A percentile compares a stretch with the other conserved stretches of the same genome.
phyloP scores from a whole-genome alignment of 2,888 invertebrate species.

The Scelioninae gen. 1 region DNA sequence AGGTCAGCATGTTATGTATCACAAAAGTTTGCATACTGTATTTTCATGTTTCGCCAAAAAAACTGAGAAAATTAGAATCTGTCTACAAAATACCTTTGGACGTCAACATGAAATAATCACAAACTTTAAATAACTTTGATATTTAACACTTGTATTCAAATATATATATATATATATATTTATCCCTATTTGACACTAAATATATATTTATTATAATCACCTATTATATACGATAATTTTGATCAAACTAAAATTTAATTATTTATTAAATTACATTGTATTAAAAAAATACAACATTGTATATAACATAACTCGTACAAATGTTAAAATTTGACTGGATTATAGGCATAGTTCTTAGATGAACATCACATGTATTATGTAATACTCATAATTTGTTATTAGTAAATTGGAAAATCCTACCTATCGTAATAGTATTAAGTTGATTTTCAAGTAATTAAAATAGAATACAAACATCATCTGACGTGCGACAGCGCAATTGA shows the following conservation, averaged over 20 bases:
- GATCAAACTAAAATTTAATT: too few species aligned
- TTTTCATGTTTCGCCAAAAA: too few species aligned
- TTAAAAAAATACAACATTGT: constrained; percentile 48
- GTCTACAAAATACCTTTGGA: too few species aligned
- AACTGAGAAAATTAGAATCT: too few species aligned
- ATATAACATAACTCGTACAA: constrained; percentile 34
- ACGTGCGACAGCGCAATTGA: constrained; percentile 75
- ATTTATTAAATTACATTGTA: constrained; percentile 53
- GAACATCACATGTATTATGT: constrained; percentile 72
- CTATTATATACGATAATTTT: constrained; percentile 31
- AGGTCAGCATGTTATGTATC: too few species aligned
- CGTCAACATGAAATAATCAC: constrained; percentile 49
- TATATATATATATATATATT: constrained; percentile 35
- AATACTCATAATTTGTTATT: constrained; percentile 79
- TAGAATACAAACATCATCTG: constrained; percentile 60
- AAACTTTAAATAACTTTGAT: constrained; percentile 52
- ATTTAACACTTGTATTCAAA: constrained; percentile 47
- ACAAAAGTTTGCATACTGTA: too few species aligned
- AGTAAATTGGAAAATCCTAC: constrained; percentile 80
- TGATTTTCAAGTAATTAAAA: constrained; percentile 58
- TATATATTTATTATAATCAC: constrained; percentile 36
- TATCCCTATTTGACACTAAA: constrained; percentile 48
- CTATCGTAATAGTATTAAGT: constrained; percentile 74
- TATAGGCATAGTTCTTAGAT: constrained; percentile 37
- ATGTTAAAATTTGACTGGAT: constrained; percentile 46